These are phyloP conservation scores for Halocynthia aurantium DNA, from an alignment of 23 tunicate species.

Conservation along the genomic window DNA sequence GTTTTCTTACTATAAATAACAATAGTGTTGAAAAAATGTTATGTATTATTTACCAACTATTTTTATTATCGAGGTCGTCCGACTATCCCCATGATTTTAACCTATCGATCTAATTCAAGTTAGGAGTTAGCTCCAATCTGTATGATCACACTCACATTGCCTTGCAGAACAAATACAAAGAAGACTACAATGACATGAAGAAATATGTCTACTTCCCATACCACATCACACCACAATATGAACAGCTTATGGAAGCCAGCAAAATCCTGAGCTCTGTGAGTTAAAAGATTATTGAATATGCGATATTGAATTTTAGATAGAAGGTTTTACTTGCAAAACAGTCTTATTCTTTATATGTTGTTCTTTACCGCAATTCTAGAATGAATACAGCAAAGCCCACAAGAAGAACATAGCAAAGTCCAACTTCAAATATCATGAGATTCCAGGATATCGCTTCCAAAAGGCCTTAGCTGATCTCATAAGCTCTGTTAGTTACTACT, in stretches of 20 bases:
- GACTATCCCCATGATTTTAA: neutral
- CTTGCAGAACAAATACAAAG: constrained; percentile 62
- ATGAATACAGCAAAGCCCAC: constrained; percentile 40
- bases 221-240: constrained; percentile 94
- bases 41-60: neutral
- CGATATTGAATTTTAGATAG: neutral
- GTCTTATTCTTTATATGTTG: neutral
- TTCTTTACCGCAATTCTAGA: constrained; percentile 5
- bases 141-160: neutral
- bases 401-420: constrained; percentile 30
- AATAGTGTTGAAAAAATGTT: neutral
- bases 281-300: neutral
- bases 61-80: neutral
- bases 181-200: constrained; percentile 91
- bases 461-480: constrained; percentile 57
- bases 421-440: constrained; percentile 57
- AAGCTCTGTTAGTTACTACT: constrained; percentile 42
- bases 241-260: constrained; percentile 47
- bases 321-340: neutral
- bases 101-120: neutral
- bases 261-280: constrained; percentile 50
- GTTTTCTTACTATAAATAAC: neutral
- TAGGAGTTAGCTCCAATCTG: neutral
- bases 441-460: constrained; percentile 46
- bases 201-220: constrained; percentile 85